Evolutionary conservation across 2,888 invertebrate species (phyloP), one percentile per base, ranked within the genome.

Genomic region (Malacosoma neustria): DNA sequence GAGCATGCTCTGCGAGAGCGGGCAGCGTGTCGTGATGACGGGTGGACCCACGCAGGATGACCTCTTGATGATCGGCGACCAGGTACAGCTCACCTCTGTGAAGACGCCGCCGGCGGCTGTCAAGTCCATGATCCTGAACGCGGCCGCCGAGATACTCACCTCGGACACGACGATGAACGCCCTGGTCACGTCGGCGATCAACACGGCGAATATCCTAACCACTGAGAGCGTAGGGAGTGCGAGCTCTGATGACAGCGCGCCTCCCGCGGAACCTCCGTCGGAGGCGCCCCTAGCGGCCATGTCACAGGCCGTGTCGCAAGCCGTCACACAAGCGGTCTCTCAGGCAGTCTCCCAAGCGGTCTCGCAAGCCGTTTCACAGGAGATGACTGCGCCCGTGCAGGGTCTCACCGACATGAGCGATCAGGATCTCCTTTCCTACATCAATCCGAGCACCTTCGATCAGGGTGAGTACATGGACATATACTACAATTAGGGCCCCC

Each of bases 381-480:
- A 87, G 60, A 88, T 89, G 71, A 69, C 79, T 50, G 87, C 89
- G 89, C 75, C 92, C 87, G 85, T 84, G 36, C 92, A 92, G 62
- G 90, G 93, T 33, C 88, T 95, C 51, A 92, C 93, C 6, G 90
- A 92, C 57, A 93, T 96, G 91, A 93, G 93, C 46, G 95, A 95
- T 72, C 93, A 92, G 73, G 95, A 96, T 79, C 88, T 96, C 52
- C 89, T 96, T 53, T 94, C 92, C 70, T 94, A 94, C 77, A 95
- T 96, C 53, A 95, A 95, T 86, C 93, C 95, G 35, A 93, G 92
- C 87, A 93, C 94, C 72, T 95, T 96, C 72, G 95, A 95, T 79
- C 92, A 91, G 87, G 90, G 91, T 92, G 87, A 85, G 88, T 82
- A 68, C 57, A 62, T 72, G 64, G 69, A 71, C 42, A 46, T 60